A percentile compares a stretch with the other conserved stretches of the same genome.
Conservation (phyloP, 2,113 vertebrate species). For the Callospermophilus lateralis region DNA sequence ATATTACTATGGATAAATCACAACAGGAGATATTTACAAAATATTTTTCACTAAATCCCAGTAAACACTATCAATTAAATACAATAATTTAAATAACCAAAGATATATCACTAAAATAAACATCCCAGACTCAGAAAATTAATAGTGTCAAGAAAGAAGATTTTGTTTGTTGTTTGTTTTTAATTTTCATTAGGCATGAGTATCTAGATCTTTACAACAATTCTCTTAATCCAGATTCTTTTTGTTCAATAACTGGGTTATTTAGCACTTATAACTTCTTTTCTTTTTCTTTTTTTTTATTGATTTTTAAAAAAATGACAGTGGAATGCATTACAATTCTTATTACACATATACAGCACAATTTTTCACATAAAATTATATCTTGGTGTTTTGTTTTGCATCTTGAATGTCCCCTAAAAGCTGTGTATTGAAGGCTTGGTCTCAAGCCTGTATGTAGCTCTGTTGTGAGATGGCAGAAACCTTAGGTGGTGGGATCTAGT, state of each 20-base stretch:
- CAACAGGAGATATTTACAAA: slow-evolving; percentile 29
- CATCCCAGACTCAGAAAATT: slow-evolving; percentile 46
- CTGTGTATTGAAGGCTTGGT: no score
- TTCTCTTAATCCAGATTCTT: slow-evolving; percentile 52
- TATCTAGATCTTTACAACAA: neutral
- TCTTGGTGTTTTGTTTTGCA: neutral
- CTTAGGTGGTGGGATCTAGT: neutral
- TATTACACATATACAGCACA: no score
- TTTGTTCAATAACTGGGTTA: neutral
- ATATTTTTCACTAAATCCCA: slow-evolving; percentile 58
- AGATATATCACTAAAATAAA: slow-evolving; percentile 56
- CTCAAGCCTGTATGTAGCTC: no score
- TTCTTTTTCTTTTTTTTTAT: neutral
- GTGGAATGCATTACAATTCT: no score
- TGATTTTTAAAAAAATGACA: no score
- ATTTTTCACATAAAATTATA: neutral
- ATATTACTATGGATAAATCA: slow-evolving; percentile 35
- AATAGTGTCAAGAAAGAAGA: slow-evolving; percentile 20
- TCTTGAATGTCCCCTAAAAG: neutral
- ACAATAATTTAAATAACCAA: slow-evolving; percentile 56
- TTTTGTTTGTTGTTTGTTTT: slow-evolving; percentile 3
- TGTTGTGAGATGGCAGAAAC: neutral
- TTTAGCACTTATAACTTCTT: slow-evolving; percentile 48
- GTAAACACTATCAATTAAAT: slow-evolving; percentile 60
- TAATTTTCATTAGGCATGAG: slow-evolving; percentile 27